Evolutionary conservation across 2,888 invertebrate genomes (phyloP).

Genomic region (Drosophila paramelanica): DNA sequence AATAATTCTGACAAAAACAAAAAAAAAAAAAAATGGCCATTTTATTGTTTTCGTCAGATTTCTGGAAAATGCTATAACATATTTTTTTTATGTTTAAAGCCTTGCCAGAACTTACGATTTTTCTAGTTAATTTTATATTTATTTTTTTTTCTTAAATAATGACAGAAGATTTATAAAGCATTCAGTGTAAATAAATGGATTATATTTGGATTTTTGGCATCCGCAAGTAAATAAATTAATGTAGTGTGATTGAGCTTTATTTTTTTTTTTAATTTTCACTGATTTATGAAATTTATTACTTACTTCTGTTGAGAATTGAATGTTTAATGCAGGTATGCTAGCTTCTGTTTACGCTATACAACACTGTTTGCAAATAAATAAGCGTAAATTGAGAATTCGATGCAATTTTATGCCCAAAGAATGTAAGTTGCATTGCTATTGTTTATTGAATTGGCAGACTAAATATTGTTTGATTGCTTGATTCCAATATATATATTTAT

Average conservation of each 20-base stretch:
- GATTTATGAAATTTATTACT: too few species aligned
- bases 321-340: too few species aligned
- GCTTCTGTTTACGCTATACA: background rate
- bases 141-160: too few species aligned
- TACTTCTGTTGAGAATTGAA: too few species aligned
- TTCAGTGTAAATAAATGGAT: background rate
- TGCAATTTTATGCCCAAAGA: background rate
- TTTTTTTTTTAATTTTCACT: too few species aligned
- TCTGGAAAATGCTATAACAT: too few species aligned
- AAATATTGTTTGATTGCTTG: slow-evolving; percentile 9
- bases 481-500: background rate
- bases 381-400: background rate
- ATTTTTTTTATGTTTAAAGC: too few species aligned
- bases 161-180: too few species aligned
- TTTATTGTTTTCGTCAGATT: background rate
- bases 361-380: background rate
- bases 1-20: background rate
- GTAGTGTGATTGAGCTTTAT: too few species aligned
- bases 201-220: background rate
- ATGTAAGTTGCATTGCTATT: background rate
- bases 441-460: background rate
- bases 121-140: background rate
- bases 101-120: background rate
- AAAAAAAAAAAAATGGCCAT: background rate
- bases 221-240: too few species aligned